Evolutionary conservation across 1,140 invertebrate genomes (phyloP).

Genomic region (Lysiphlebus fabarum): DNA sequence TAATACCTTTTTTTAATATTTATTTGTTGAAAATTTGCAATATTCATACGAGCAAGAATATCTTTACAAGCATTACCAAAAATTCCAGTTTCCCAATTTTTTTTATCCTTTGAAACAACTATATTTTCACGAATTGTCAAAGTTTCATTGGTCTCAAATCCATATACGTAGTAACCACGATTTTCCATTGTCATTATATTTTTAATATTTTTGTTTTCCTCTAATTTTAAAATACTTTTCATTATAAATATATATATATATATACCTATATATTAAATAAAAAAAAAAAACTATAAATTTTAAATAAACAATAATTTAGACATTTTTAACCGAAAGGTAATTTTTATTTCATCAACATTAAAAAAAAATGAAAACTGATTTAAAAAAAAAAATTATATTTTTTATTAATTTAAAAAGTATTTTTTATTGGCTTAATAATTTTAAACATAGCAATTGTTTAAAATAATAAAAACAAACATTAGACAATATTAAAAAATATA

Average conservation of each 20-base stretch:
- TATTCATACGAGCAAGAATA: constrained; percentile 32
- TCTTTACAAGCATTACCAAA: constrained; percentile 29
- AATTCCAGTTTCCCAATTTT: constrained; percentile 23
- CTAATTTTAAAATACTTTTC: constrained; percentile 3
- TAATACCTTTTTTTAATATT: constrained; percentile 22
- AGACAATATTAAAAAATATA: no score
- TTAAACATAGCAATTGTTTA: no score
- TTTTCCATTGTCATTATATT: constrained; percentile 32
- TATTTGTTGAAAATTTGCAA: constrained; percentile 22
- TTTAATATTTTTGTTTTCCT: constrained; percentile 9
- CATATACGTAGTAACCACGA: constrained; percentile 24
- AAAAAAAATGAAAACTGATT: no score
- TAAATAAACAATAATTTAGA: no score
- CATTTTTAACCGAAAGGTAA: no score
- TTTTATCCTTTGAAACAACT: constrained; percentile 22
- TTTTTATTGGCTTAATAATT: no score
- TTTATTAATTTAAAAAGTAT: no score
- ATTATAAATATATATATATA: constrained; percentile 2
- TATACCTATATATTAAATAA: constrained; percentile 13
- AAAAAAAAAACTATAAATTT: constrained; percentile 12
- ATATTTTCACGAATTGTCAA: constrained; percentile 19
- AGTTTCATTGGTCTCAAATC: constrained; percentile 9
- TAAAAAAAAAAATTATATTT: no score
- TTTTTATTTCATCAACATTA: no score
- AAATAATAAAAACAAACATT: no score